Evolutionary conservation across 2,888 invertebrate genomes (phyloP).

Genomic region (Melanargia galathea): DNA sequence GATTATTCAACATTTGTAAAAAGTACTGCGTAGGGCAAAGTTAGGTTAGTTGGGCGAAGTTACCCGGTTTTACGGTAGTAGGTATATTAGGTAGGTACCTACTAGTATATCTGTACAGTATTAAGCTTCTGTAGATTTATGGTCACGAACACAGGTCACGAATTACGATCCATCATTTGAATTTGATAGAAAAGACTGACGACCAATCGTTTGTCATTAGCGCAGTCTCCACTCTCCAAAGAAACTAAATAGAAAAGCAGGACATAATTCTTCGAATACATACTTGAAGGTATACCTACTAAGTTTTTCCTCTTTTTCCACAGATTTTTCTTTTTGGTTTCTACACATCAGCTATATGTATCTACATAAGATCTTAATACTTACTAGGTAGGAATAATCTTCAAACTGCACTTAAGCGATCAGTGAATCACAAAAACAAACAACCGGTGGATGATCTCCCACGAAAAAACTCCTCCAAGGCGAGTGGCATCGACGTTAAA

Average conservation of each 20-base stretch:
- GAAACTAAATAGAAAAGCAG: too few species aligned
- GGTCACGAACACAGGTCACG: too few species aligned
- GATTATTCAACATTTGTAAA: too few species aligned
- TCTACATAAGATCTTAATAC: too few species aligned
- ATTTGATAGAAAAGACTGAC: constrained; percentile 1
- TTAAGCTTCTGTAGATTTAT: neutral
- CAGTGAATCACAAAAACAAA: constrained; percentile 14
- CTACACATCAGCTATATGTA: too few species aligned
- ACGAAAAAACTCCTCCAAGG: constrained; percentile 12
- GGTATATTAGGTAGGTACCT: neutral
- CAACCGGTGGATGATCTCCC: constrained; percentile 7
- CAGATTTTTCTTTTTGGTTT: too few species aligned
- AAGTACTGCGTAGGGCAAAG: too few species aligned
- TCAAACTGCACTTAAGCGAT: constrained; percentile 6
- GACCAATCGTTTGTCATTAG: neutral
- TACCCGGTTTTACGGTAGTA: neutral
- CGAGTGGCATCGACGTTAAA: constrained; percentile 23
- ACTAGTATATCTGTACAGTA: neutral
- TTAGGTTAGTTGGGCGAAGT: too few species aligned
- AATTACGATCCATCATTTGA: neutral
- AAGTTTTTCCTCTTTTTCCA: too few species aligned
- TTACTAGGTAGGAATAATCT: too few species aligned
- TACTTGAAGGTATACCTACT: too few species aligned
- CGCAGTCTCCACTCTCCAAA: neutral
- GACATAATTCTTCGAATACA: too few species aligned